phyloP scores from a whole-genome alignment of 2,888 invertebrate genomes.

The Drosophila quasianomalipes region DNA sequence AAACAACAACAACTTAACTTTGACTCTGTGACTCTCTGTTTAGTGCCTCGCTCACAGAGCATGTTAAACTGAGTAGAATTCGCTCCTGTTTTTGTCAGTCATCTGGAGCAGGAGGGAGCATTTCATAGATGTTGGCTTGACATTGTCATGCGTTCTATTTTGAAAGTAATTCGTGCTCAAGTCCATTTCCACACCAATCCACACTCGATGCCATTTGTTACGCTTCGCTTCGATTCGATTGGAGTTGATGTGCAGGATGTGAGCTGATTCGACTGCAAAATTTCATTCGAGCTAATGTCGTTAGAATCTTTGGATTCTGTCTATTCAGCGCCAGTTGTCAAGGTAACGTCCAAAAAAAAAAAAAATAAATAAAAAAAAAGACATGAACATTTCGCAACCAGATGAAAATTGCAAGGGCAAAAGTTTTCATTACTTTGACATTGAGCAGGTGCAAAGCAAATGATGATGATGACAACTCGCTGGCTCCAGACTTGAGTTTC shows the following conservation, averaged over 20 bases:
- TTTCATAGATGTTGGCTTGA: conserved; percentile 60
- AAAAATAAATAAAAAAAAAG: background rate
- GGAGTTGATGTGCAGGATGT: conserved; percentile 10
- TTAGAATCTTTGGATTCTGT: conserved; percentile 48
- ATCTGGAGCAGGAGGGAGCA: conserved; percentile 25
- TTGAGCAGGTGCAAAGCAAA: conserved; percentile 47
- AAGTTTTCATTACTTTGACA: conserved; percentile 65
- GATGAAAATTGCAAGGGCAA: conserved; percentile 47
- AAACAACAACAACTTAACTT: background rate
- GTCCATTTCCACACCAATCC: conserved; percentile 21
- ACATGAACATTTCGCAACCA: conserved; percentile 14
- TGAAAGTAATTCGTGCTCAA: conserved; percentile 24
- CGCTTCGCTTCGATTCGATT: conserved; percentile 28
- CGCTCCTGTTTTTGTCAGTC: conserved; percentile 41
- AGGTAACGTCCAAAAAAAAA: conserved; percentile 26
- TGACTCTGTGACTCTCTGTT: background rate
- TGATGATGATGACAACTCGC: conserved; percentile 9
- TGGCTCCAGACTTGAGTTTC: background rate
- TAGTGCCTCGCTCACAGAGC: too few species aligned
- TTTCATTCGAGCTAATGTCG: conserved; percentile 64
- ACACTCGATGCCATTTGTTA: conserved; percentile 24
- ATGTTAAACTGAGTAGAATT: background rate
- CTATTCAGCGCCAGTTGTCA: conserved; percentile 55
- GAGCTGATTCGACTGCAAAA: conserved; percentile 50
- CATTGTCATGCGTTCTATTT: conserved; percentile 51